Conservation (phyloP, 2,797 vertebrate species). For the Diplodus puntazzo region DNA sequence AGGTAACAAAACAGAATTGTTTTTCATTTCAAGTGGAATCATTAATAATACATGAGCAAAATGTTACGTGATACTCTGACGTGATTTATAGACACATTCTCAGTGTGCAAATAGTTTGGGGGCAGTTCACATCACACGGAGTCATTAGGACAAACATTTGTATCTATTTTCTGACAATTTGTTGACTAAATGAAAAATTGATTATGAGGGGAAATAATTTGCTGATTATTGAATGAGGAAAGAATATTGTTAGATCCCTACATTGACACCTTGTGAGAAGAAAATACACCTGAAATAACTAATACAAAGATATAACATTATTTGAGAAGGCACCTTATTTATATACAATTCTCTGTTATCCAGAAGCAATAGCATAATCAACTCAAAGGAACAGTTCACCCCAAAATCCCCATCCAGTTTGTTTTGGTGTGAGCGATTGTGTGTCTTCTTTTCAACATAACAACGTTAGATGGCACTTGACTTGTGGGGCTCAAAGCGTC, state of each 20-base stretch:
- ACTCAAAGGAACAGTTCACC: not conserved
- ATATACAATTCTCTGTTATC: not conserved
- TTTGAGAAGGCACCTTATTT: not conserved
- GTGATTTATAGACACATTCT: conserved; percentile 9
- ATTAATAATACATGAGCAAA: not conserved
- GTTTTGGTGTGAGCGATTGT: too few relatives aligned
- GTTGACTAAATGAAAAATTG: not conserved
- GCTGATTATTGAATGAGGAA: not conserved
- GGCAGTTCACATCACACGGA: not conserved
- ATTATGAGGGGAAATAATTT: not conserved
- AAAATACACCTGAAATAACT: not conserved
- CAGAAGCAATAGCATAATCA: not conserved
- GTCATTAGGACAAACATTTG: not conserved
- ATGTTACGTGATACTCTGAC: not conserved
- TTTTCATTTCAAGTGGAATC: not conserved
- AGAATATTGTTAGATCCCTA: not conserved
- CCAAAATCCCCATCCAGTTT: too few relatives aligned
- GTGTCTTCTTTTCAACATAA: too few relatives aligned
- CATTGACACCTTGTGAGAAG: not conserved
- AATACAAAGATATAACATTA: not conserved
- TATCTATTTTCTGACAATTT: not conserved
- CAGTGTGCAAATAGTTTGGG: conserved; percentile 12
- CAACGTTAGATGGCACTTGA: too few relatives aligned
- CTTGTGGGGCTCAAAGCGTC: too few relatives aligned
- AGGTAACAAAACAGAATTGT: not conserved